Conservation (phyloP, 2,888 invertebrate species). For the Ochropleura leucogaster region DNA sequence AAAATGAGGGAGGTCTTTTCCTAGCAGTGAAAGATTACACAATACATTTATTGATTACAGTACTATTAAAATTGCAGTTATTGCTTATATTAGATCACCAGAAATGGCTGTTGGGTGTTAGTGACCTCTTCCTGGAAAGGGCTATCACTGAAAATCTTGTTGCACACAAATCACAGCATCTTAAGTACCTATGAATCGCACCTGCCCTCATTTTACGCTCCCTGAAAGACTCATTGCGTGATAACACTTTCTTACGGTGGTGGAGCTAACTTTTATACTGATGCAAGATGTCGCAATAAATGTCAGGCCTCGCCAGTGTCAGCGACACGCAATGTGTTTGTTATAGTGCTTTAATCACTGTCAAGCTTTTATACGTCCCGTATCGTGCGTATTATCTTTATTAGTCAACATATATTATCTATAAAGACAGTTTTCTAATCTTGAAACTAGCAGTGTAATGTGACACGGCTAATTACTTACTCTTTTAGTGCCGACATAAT, state of each 20-base stretch:
- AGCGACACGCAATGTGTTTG: conserved; percentile 59
- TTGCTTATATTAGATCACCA: background rate
- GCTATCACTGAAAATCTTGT: background rate
- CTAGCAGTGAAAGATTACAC: no score
- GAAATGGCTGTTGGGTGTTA: background rate
- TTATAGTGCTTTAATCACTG: conserved; percentile 58
- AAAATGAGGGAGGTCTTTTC: no score
- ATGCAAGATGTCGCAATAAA: conserved; percentile 52
- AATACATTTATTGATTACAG: no score
- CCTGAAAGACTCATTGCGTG: conserved; percentile 20
- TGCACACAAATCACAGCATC: background rate
- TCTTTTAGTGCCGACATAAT: conserved; percentile 63
- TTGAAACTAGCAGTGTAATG: conserved; percentile 58
- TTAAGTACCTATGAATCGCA: conserved; percentile 26
- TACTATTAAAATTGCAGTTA: background rate
- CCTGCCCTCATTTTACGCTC: conserved; percentile 8
- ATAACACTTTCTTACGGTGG: conserved; percentile 41
- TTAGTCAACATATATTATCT: conserved; percentile 60
- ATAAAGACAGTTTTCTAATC: conserved; percentile 60
- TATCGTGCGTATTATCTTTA: conserved; percentile 66
- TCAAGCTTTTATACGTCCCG: conserved; percentile 56
- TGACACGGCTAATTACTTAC: conserved; percentile 67
- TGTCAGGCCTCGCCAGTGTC: conserved; percentile 28
- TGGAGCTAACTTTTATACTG: conserved; percentile 39
- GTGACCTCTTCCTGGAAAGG: no score